Conservation (phyloP, 2,797 vertebrate species). For the Hyperoplus immaculatus region DNA sequence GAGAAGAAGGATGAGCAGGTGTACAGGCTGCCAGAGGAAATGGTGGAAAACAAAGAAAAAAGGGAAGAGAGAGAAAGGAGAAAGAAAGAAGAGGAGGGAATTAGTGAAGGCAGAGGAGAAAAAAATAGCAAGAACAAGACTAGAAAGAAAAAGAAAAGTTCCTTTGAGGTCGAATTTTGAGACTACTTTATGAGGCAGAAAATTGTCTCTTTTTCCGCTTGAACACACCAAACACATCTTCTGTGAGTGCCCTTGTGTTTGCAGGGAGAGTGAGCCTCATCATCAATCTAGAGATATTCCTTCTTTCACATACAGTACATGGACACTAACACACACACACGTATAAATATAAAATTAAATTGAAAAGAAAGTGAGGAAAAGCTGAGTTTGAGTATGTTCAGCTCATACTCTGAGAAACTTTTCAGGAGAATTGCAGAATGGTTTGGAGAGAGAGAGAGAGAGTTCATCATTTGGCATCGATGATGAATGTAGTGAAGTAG, state of each 20-base stretch:
- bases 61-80: slow-evolving; percentile 27
- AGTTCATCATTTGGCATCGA: too few relatives aligned
- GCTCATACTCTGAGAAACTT: too few relatives aligned
- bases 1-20: slow-evolving; percentile 44
- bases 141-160: slow-evolving; percentile 28
- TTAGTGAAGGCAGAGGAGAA: slow-evolving; percentile 41
- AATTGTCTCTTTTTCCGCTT: slow-evolving; percentile 38
- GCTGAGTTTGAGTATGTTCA: background rate
- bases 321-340: background rate
- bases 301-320: background rate
- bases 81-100: slow-evolving; percentile 26
- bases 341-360: background rate
- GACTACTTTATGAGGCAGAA: slow-evolving; percentile 16
- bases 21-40: slow-evolving; percentile 49
- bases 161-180: slow-evolving; percentile 33
- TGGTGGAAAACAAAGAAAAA: slow-evolving; percentile 16
- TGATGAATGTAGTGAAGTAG: too few relatives aligned
- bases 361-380: slow-evolving; percentile 22
- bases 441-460: too few relatives aligned
- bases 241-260: slow-evolving; percentile 27
- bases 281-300: slow-evolving; percentile 31
- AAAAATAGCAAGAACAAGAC: slow-evolving; percentile 30
- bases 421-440: too few relatives aligned
- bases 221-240: slow-evolving; percentile 26
- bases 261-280: background rate